phyloP scores from a whole-genome alignment of 2,113 vertebrate genomes.

The Dissostichus mawsoni region DNA sequence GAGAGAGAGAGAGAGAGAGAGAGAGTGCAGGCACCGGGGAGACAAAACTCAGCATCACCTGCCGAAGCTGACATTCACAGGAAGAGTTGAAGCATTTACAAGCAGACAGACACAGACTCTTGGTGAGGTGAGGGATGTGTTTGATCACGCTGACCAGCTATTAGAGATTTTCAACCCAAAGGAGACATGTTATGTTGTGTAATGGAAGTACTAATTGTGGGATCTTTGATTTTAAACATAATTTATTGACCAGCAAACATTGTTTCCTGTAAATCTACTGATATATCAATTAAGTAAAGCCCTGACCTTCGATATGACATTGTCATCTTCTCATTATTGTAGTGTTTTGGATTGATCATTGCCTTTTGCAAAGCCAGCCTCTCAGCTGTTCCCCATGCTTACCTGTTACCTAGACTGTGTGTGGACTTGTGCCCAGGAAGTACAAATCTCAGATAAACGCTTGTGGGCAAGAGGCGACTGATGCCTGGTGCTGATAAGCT shows the following conservation, averaged over 20 bases:
- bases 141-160: background rate
- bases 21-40: slow-evolving; percentile 20
- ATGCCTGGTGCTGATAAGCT: slow-evolving; percentile 65
- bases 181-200: background rate
- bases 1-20: slow-evolving; percentile 2
- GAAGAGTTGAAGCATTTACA: slow-evolving; percentile 37
- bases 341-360: background rate
- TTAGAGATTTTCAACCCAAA: slow-evolving; percentile 3
- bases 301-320: background rate
- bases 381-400: slow-evolving; percentile 10
- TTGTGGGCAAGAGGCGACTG: slow-evolving; percentile 49
- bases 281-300: background rate
- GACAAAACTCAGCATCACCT: slow-evolving; percentile 40
- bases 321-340: background rate
- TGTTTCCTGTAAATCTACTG: background rate
- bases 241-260: background rate
- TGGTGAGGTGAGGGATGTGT: slow-evolving; percentile 1
- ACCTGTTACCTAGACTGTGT: slow-evolving; percentile 44
- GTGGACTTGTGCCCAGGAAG: slow-evolving; percentile 70
- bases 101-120: slow-evolving; percentile 24
- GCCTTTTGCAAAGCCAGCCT: slow-evolving; percentile 5
- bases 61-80: slow-evolving; percentile 53
- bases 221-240: background rate
- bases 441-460: slow-evolving; percentile 68
- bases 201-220: background rate